These are phyloP conservation scores for Ellobium chinense DNA, from an alignment of 2,888 invertebrate species.

Conservation along the genomic window DNA sequence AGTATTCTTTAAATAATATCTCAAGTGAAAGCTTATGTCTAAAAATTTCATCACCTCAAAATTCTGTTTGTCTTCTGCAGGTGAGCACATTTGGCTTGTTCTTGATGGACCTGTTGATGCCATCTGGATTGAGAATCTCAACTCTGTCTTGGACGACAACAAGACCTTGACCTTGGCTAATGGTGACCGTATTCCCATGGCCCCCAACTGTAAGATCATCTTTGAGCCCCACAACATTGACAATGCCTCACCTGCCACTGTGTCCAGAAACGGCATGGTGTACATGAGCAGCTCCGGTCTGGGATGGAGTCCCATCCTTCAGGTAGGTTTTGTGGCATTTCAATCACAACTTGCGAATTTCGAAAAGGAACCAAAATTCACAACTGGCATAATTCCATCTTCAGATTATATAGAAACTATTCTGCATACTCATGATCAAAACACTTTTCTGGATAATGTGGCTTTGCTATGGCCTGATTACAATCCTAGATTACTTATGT, in stretches of 20 bases:
- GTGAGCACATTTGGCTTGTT: constrained; percentile 95
- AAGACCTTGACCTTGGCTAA: constrained; percentile 89
- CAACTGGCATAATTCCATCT: too few relatives aligned
- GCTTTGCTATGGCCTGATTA: too few relatives aligned
- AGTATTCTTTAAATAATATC: too few relatives aligned
- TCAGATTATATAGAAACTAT: too few relatives aligned
- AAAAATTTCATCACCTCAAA: neutral
- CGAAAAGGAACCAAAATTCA: too few relatives aligned
- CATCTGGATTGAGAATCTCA: constrained; percentile 80
- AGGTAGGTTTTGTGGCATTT: constrained; percentile 81
- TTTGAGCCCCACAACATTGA: constrained; percentile 99
- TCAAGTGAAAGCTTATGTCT: too few relatives aligned
- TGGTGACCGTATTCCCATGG: constrained; percentile 95
- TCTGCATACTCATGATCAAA: too few relatives aligned
- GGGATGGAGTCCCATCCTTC: constrained; percentile 94
- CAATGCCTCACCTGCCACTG: constrained; percentile 98
- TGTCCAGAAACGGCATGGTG: constrained; percentile 89
- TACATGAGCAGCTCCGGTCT: constrained; percentile 98
- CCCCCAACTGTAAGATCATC: constrained; percentile 95
- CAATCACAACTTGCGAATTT: too few relatives aligned
- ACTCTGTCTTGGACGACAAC: constrained; percentile 79
- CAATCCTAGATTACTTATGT: too few relatives aligned
- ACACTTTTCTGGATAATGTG: too few relatives aligned
- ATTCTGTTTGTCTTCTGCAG: constrained; percentile 70
- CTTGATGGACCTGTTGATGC: constrained; percentile 80